phyloP scores from a whole-genome alignment of 2,797 vertebrate species.

The Meda fulgida region DNA sequence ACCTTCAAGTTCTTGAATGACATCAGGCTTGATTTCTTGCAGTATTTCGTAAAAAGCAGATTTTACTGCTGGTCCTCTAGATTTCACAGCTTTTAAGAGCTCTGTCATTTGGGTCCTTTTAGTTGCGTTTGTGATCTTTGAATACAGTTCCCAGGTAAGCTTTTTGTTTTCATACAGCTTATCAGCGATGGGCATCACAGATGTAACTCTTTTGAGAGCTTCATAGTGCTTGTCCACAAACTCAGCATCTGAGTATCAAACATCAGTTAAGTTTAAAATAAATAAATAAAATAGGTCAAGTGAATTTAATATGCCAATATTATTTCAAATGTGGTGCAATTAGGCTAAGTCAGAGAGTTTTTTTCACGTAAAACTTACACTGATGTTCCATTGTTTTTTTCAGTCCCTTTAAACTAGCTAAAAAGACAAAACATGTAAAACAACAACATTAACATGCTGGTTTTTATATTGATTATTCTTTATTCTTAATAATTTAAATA shows the following conservation, averaged over 20 bases:
- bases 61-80: not conserved
- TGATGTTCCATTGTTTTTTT: slow-evolving; percentile 1
- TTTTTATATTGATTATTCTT: not conserved
- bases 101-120: not conserved
- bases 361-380: not conserved
- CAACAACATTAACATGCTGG: not conserved
- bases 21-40: accelerated
- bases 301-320: not conserved
- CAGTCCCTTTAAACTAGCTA: not conserved
- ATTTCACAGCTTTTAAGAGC: not conserved
- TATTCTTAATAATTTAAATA: not conserved
- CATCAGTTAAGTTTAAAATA: not conserved
- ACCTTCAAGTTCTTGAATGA: slow-evolving; percentile 22
- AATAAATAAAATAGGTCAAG: not conserved
- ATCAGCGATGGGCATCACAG: slow-evolving; percentile 15
- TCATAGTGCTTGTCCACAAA: not conserved
- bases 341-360: not conserved
- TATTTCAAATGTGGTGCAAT: not conserved
- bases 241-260: slow-evolving; percentile 14
- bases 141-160: not conserved
- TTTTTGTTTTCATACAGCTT: not conserved
- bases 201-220: not conserved
- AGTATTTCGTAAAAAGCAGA: slow-evolving; percentile 11
- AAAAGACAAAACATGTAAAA: not conserved
- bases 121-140: not conserved